A percentile compares a stretch with the other conserved stretches of the same genome.
These are phyloP conservation scores for Dolichopus griseipennis DNA, from an alignment of 2,888 invertebrate species.

Conservation along the genomic window DNA sequence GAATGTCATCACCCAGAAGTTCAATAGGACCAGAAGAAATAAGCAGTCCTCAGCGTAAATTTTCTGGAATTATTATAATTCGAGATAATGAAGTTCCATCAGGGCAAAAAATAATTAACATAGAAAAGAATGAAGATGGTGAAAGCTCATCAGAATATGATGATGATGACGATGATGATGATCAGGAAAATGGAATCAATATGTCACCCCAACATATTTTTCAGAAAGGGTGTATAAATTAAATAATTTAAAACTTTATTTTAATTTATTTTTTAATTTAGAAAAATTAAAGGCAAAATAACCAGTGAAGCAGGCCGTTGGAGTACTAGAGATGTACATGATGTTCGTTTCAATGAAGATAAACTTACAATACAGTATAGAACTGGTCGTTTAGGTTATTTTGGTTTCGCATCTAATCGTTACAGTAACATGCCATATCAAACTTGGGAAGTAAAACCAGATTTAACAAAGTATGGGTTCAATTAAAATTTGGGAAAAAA, in stretches of 20 bases:
- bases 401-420: conserved; percentile 63
- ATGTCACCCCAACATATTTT: background rate
- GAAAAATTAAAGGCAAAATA: conserved; percentile 19
- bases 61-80: conserved; percentile 23
- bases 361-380: conserved; percentile 69
- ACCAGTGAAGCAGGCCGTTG: conserved; percentile 45
- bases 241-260: background rate
- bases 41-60: conserved; percentile 18
- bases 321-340: conserved; percentile 66
- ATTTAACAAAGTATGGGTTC: conserved; percentile 37
- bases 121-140: conserved; percentile 13
- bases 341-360: conserved; percentile 76
- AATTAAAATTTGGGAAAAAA: background rate
- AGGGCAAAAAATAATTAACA: conserved; percentile 17
- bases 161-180: conserved; percentile 14
- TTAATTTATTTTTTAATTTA: background rate
- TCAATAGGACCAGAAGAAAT: conserved; percentile 17
- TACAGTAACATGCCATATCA: conserved; percentile 79
- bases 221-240: background rate
- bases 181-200: background rate
- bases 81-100: conserved; percentile 21
- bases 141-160: conserved; percentile 18
- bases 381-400: conserved; percentile 56
- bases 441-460: conserved; percentile 74
- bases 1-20: conserved; percentile 25